Percentiles rank a stretch among this genome's conserved stretches.
Evolutionary conservation across 1,140 invertebrate species (phyloP).

Genomic region (Apis cerana): DNA sequence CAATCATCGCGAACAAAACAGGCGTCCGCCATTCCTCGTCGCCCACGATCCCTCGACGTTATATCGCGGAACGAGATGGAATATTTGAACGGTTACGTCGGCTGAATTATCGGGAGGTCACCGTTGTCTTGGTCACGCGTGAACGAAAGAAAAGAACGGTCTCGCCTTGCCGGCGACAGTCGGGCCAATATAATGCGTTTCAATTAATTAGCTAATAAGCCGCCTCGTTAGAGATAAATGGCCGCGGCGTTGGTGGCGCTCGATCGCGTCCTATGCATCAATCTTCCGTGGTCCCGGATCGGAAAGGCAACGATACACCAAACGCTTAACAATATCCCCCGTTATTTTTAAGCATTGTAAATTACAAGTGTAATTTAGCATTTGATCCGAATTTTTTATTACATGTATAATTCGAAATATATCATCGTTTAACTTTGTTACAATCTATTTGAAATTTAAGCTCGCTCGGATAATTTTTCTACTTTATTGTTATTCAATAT

Average conservation of each 20-base stretch:
- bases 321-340: not conserved
- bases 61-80: constrained; percentile 26
- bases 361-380: not conserved
- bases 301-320: not conserved
- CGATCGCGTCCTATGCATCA: constrained; percentile 21
- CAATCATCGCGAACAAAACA: constrained; percentile 16
- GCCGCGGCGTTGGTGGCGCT: constrained; percentile 60
- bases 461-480: too few relatives aligned
- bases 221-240: constrained; percentile 62
- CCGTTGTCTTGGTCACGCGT: constrained; percentile 11
- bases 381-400: too few relatives aligned
- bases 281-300: not conserved
- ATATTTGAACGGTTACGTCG: constrained; percentile 47
- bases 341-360: not conserved
- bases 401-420: too few relatives aligned
- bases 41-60: not conserved
- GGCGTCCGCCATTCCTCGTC: not conserved
- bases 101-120: constrained; percentile 34
- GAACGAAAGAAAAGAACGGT: constrained; percentile 46
- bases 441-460: too few relatives aligned
- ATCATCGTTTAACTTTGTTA: too few relatives aligned
- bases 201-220: constrained; percentile 70
- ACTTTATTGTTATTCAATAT: too few relatives aligned
- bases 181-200: constrained; percentile 59
- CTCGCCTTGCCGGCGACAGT: constrained; percentile 55